Evolutionary conservation across 2,797 vertebrate species (phyloP).

Genomic region (Pelobates cultripes): DNA sequence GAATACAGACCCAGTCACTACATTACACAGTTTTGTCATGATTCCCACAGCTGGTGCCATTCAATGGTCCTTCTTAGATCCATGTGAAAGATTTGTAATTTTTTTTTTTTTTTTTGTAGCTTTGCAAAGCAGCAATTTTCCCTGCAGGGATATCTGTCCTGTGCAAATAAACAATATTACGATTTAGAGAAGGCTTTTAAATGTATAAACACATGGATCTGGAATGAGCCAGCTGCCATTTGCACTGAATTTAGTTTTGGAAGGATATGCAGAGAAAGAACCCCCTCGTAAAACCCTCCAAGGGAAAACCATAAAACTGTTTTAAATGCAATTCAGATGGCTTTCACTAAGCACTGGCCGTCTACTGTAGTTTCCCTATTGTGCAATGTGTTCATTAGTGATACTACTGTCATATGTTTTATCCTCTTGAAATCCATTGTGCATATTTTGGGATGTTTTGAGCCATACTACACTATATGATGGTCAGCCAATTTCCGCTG

Average conservation of each 20-base stretch:
- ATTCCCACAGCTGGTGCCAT: background rate
- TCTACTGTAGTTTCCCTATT: conserved; percentile 28
- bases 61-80: background rate
- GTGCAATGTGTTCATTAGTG: conserved; percentile 41
- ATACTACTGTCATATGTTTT: conserved; percentile 46
- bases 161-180: conserved; percentile 47
- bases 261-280: conserved; percentile 40
- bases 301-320: conserved; percentile 45
- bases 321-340: conserved; percentile 50
- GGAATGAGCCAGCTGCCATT: conserved; percentile 45
- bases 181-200: conserved; percentile 53
- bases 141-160: conserved; percentile 26
- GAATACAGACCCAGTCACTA: background rate
- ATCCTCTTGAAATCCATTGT: conserved; percentile 37
- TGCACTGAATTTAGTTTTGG: conserved; percentile 51
- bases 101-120: too few relatives aligned
- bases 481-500: conserved; percentile 17
- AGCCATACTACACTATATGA: conserved; percentile 8
- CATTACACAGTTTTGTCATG: background rate
- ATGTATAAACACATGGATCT: conserved; percentile 46
- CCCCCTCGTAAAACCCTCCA: conserved; percentile 42
- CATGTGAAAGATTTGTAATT: conserved; percentile 8
- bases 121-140: conserved; percentile 18
- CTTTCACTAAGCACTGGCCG: conserved; percentile 45
- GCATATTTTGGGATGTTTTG: conserved; percentile 14